These are phyloP conservation scores for Theonella swinhoei DNA, from an alignment of 37 sponge, comb jelly and placozoan genomes.

Conservation along the genomic window DNA sequence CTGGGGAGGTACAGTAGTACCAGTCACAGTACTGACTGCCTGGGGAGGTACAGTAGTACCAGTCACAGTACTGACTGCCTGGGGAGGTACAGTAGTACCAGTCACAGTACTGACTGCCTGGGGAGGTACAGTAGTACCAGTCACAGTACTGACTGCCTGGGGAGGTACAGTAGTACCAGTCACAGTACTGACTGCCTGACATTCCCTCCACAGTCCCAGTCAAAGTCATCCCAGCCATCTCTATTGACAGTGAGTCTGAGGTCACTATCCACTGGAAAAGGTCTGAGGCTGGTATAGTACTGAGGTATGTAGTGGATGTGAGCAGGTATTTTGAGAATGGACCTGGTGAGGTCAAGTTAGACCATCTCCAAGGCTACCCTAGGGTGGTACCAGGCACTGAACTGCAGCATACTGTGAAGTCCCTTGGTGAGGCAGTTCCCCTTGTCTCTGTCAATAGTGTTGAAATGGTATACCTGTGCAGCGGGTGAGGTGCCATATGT, in stretches of 20 bases:
- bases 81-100: too few relatives aligned
- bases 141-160: too few relatives aligned
- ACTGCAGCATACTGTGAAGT: not conserved
- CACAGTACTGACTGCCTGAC: not conserved
- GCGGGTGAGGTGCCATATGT: not conserved
- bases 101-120: too few relatives aligned
- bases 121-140: too few relatives aligned
- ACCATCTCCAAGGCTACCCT: not conserved
- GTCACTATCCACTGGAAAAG: not conserved
- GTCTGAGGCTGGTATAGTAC: not conserved
- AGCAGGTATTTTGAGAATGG: conserved; percentile 1
- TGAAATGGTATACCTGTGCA: not conserved
- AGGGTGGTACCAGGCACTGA: not conserved
- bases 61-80: too few relatives aligned
- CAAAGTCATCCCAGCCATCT: not conserved
- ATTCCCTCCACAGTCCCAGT: not conserved
- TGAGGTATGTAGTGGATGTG: conserved; percentile 11
- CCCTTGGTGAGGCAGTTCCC: not conserved
- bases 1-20: too few relatives aligned
- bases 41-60: too few relatives aligned
- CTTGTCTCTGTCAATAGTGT: not conserved
- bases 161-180: conserved; percentile 5
- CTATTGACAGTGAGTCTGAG: not conserved
- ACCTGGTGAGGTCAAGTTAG: not conserved
- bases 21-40: too few relatives aligned